Evolutionary conservation across 2,888 invertebrate genomes (phyloP).

Genomic region (Callimorpha dominula): DNA sequence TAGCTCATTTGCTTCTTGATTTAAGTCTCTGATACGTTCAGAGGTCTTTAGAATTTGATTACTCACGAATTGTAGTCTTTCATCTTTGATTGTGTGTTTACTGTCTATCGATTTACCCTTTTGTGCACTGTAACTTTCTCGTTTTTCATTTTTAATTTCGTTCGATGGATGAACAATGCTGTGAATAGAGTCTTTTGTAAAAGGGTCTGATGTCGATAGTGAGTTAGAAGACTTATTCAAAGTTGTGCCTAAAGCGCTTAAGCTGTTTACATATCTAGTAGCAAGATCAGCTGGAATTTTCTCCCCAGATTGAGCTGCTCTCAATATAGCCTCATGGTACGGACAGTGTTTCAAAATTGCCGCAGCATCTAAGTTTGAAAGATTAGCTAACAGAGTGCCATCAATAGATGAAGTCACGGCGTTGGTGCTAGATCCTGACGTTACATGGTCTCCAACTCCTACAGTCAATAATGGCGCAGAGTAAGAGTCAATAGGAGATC

Average conservation of each 20-base stretch:
- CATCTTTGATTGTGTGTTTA: conserved; percentile 65
- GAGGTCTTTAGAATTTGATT: conserved; percentile 79
- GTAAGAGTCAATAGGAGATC: conserved; percentile 84
- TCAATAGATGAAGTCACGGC: conserved; percentile 76
- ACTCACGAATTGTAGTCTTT: conserved; percentile 67
- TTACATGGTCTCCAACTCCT: conserved; percentile 83
- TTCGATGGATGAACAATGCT: conserved; percentile 71
- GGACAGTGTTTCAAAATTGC: conserved; percentile 84
- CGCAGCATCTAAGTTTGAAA: conserved; percentile 77
- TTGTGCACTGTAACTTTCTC: conserved; percentile 59
- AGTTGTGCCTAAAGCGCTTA: conserved; percentile 83
- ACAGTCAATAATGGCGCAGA: conserved; percentile 82
- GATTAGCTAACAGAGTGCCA: conserved; percentile 73
- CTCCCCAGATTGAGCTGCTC: conserved; percentile 76
- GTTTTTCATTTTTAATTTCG: conserved; percentile 54
- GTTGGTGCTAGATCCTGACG: conserved; percentile 76
- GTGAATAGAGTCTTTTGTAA: conserved; percentile 73
- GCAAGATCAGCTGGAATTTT: conserved; percentile 81
- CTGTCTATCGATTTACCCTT: conserved; percentile 74
- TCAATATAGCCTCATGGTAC: conserved; percentile 83
- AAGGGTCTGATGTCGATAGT: conserved; percentile 63
- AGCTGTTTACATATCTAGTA: conserved; percentile 84
- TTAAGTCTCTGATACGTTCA: conserved; percentile 74
- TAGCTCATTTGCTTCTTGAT: conserved; percentile 74
- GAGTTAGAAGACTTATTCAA: conserved; percentile 78